Evolutionary conservation across 2,797 vertebrate genomes (phyloP), one percentile per base, ranked within the genome.

Genomic region (Percopsis omiscomaycus): DNA sequence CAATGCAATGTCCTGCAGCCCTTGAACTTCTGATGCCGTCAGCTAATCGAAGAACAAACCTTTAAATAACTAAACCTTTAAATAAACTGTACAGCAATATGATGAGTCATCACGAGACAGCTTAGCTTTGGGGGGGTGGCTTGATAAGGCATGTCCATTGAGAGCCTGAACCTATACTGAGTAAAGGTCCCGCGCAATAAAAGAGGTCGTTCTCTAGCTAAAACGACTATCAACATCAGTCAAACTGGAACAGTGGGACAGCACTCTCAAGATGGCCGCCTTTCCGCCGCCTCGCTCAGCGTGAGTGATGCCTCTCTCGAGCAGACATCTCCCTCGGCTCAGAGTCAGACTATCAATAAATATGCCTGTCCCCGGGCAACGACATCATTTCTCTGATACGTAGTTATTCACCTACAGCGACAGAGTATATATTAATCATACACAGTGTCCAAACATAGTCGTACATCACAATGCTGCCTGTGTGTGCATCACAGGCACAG

Each of bases 91-190:
- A 85, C 85, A 83, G 79, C 71, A 66, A 84, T 62, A 75, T 59
- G 67, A 81, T 77, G 84, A 85, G 76, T 90, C 85, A 83, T 79
- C 81, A 57, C 58, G 71, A 75, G 78, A 82, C 73, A 63, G 75
- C 71, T 76, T 30, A 4, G 2, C 12, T 30, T 29, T 64, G 55
- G 45, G 42, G 42, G 15, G 59, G 66, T 61, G 81, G 81, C 71
- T 75, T 74, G 77, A 84, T 90, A 89, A 92, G 89, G 89, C 89
- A 85, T 88, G 85, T 89, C 82, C 84, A 83, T 86, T 65, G 76
- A 87, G 83, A 75, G 84, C 75, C 79, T 81, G 79, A 83, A 84
- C 80, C 79, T 77, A 83, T 79, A 78, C 76, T 29, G 68, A 84
- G 84, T 74, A 78, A 86, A 86, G 73, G 81, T 89, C 83, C 88